Base-by-base conservation (phyloP, 2,113 vertebrate genomes). In the Laterallus jamaicensis region DNA sequence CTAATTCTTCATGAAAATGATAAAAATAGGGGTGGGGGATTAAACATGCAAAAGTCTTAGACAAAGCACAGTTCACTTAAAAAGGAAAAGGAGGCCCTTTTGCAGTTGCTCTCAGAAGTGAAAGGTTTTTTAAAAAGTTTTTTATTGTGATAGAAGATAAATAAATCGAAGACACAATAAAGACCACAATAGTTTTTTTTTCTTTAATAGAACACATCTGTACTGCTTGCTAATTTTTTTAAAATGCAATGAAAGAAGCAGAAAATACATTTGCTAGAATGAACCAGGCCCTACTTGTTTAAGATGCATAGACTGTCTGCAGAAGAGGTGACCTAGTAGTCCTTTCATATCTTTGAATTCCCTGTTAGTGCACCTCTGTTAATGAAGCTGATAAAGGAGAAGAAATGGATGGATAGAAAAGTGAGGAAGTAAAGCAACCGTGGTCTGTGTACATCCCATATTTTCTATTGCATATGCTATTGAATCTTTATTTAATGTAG, bases 1-100 rank as follows among this genome's bases (percentile, higher is more conserved):
- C 26, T 92, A 91, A 76, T 73, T 93, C 44, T 58, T 88, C 42
- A 52, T 32, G 66, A 62, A 90, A 88, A 7, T 54, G 35, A 68
- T 82, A 90, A 92, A 96, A 97, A 87, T 54, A 81, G 21, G 49
- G 9, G 62, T 3, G 1, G 8, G 10, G 16, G 4, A 35, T 64
- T 59, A 93, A 73, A 62, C 15, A 50, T 54, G n/a, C 15, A 58
- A 49, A 90, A 73, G 14, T 52, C 59, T 82, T 70, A 74, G 26
- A 54, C 25, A 93, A 92, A 59, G 3, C 20, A 50, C 4, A 50
- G 11, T 67, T 63, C 6, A 16, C 16, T 83, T 77, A 28, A 35
- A 82, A 85, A 42, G 15, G 13, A 83, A 80, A 60, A 73, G 20
- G 29, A 68, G 13, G 6, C 14, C 20, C 8, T 90, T 92, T 50